A percentile compares a stretch with the other conserved stretches of the same genome.
These are phyloP conservation scores for Gerris lacustris DNA, from an alignment of 2,888 invertebrate species.

Conservation along the genomic window DNA sequence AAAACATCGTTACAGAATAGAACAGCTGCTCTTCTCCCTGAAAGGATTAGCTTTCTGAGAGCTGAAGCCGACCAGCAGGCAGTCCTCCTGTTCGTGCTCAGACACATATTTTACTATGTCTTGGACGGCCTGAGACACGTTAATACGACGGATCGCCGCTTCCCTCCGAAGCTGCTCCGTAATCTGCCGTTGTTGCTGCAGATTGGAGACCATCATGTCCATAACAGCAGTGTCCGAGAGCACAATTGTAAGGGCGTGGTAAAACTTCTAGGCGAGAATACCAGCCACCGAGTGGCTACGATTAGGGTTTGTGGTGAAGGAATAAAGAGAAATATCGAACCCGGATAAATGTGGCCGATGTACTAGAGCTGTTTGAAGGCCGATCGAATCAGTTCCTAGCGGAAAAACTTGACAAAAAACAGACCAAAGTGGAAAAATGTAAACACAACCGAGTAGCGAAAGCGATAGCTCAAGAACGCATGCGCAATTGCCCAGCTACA, in stretches of 20 bases:
- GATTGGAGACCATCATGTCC: conserved; percentile 85
- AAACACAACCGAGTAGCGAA: no score
- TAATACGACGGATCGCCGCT: conserved; percentile 73
- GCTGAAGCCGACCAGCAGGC: conserved; percentile 81
- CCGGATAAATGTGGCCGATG: no score
- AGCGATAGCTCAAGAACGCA: no score
- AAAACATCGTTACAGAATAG: conserved; percentile 51
- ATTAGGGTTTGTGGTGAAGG: neutral
- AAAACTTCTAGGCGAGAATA: conserved; percentile 21
- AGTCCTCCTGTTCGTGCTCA: conserved; percentile 87
- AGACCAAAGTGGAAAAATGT: no score
- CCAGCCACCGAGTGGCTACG: conserved; percentile 6
- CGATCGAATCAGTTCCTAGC: no score
- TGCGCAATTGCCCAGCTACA: no score
- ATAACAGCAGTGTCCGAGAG: conserved; percentile 78
- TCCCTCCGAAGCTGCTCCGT: conserved; percentile 88
- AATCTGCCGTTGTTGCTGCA: conserved; percentile 86
- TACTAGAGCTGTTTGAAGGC: no score
- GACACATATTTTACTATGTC: conserved; percentile 82
- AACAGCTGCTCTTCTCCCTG: conserved; percentile 83
- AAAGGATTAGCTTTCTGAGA: conserved; percentile 92
- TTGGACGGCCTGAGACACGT: conserved; percentile 75
- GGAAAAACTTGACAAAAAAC: no score
- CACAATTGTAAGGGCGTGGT: conserved; percentile 54
- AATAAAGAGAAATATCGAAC: no score